phyloP scores from a whole-genome alignment of 2,113 vertebrate genomes.

The Genyomyrus donnyi region DNA sequence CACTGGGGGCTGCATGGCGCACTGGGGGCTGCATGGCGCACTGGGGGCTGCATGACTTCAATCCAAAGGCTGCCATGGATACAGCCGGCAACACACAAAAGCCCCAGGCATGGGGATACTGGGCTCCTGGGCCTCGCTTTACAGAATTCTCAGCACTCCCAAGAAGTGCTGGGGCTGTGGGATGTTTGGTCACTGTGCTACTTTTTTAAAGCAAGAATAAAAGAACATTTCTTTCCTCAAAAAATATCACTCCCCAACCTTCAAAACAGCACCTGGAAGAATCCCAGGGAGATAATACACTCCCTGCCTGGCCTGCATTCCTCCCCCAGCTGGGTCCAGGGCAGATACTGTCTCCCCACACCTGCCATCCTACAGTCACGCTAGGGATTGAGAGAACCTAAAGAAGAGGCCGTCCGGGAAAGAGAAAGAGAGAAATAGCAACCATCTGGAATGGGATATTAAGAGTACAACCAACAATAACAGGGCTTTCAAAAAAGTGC shows the following conservation, averaged over 20 bases:
- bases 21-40: neutral
- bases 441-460: neutral
- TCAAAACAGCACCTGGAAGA: neutral
- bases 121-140: neutral
- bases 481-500: neutral
- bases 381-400: neutral
- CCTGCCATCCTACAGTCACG: constrained; percentile 19
- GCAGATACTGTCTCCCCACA: constrained; percentile 34
- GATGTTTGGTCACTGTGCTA: neutral
- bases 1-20: no score
- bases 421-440: neutral
- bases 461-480: neutral
- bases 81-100: neutral
- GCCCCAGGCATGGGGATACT: neutral
- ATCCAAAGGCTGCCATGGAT: neutral
- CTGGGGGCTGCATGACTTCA: neutral
- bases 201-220: neutral
- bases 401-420: neutral
- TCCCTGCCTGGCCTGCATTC: constrained; percentile 41
- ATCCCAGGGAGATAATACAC: neutral
- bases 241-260: neutral
- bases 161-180: neutral
- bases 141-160: neutral
- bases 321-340: constrained; percentile 46
- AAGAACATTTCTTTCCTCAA: neutral